These are phyloP conservation scores for Carcina quercana DNA, from an alignment of 2,888 invertebrate species.

Conservation along the genomic window DNA sequence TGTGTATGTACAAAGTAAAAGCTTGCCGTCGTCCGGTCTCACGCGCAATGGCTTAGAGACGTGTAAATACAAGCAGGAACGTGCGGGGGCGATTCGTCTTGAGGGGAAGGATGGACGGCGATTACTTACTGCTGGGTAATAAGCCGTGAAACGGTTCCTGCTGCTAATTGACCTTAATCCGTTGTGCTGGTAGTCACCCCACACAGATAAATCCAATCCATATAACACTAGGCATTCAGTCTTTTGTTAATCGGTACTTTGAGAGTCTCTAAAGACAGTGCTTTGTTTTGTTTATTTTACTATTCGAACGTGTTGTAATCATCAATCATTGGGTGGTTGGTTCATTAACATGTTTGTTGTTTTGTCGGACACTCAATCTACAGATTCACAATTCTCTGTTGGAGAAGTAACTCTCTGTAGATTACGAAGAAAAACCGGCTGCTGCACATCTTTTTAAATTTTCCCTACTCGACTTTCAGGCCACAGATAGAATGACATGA, in stretches of 20 bases:
- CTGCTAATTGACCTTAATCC: constrained; percentile 44
- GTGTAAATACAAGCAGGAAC: constrained; percentile 42
- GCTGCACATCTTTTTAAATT: too few relatives aligned
- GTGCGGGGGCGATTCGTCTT: constrained; percentile 44
- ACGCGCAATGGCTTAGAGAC: constrained; percentile 28
- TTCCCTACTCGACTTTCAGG: too few relatives aligned
- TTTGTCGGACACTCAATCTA: too few relatives aligned
- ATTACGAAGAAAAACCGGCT: too few relatives aligned
- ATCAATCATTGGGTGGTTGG: not conserved
- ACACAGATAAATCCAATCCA: constrained; percentile 9
- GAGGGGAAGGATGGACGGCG: constrained; percentile 25
- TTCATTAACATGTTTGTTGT: too few relatives aligned
- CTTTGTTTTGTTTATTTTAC: not conserved
- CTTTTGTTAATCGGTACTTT: not conserved
- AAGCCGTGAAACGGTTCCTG: constrained; percentile 34
- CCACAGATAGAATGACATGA: too few relatives aligned
- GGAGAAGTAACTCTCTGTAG: too few relatives aligned
- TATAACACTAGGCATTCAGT: too few relatives aligned
- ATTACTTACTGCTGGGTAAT: constrained; percentile 37
- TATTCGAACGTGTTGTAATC: too few relatives aligned
- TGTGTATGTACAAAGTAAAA: constrained; percentile 30
- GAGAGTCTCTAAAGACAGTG: too few relatives aligned
- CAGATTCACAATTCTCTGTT: too few relatives aligned
- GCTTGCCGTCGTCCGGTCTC: constrained; percentile 24
- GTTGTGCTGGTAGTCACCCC: constrained; percentile 19